Conservation (phyloP, 2,797 vertebrate genomes). For the Pteronotus mesoamericanus region DNA sequence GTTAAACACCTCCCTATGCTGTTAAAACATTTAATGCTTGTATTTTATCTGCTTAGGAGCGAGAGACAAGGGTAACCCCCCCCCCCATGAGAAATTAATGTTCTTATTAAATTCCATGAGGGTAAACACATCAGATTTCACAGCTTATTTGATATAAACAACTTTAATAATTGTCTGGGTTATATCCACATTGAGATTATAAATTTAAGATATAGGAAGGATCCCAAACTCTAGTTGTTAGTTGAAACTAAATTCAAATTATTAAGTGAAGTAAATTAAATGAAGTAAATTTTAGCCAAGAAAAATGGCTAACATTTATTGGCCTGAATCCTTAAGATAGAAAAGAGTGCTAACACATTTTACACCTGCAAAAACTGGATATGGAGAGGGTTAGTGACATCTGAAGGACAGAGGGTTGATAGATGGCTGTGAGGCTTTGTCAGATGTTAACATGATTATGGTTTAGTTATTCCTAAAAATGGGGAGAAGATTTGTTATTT, state of each 20-base stretch:
- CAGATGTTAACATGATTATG: background rate
- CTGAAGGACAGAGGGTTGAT: background rate
- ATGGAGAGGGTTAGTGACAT: background rate
- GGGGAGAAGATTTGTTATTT: background rate
- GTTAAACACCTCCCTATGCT: background rate
- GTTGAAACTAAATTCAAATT: conserved; percentile 11
- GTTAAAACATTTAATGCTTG: background rate
- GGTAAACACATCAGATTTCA: background rate
- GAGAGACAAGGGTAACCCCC: no score
- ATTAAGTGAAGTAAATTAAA: background rate
- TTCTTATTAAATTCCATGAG: background rate
- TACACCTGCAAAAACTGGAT: background rate
- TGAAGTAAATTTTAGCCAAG: background rate
- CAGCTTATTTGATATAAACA: background rate
- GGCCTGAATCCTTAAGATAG: background rate
- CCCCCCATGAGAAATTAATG: background rate
- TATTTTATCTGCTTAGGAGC: background rate
- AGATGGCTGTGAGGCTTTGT: background rate
- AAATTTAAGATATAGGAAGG: background rate
- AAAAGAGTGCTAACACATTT: background rate
- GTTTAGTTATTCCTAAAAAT: background rate
- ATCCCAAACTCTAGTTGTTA: background rate
- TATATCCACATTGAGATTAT: background rate
- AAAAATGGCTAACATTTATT: background rate
- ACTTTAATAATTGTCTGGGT: background rate